phyloP scores from a whole-genome alignment of 2,113 vertebrate genomes.

The Phainopepla nitens region DNA sequence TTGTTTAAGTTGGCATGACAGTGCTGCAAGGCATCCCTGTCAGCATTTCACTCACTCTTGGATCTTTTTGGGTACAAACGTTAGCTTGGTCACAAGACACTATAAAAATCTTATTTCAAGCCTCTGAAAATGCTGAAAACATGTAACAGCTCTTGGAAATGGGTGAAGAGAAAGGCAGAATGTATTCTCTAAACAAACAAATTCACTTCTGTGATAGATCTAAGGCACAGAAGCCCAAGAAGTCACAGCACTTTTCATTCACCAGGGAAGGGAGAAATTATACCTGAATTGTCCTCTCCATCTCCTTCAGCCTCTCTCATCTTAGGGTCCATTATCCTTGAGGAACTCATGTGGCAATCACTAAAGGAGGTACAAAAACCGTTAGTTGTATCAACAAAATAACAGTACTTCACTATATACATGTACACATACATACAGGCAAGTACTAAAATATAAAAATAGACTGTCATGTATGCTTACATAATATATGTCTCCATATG shows the following conservation, averaged over 20 bases:
- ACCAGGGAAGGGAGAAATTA: background rate
- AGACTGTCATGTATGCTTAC: background rate
- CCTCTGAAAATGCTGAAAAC: background rate
- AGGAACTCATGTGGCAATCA: conserved; percentile 61
- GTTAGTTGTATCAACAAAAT: background rate
- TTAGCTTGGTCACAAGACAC: background rate
- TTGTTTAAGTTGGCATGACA: background rate
- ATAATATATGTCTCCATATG: background rate
- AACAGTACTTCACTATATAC: background rate
- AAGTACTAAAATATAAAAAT: background rate
- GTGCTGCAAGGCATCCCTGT: fast-evolving
- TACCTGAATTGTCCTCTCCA: conserved; percentile 83
- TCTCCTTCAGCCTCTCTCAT: conserved; percentile 77
- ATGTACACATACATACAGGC: background rate
- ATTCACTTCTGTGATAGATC: background rate
- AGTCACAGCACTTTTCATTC: background rate
- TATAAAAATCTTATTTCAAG: background rate
- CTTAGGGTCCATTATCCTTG: conserved; percentile 78
- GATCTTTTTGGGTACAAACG: background rate
- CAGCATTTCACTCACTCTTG: background rate
- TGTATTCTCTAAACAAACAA: background rate
- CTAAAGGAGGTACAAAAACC: conserved; percentile 39
- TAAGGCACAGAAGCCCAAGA: background rate
- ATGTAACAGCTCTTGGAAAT: background rate
- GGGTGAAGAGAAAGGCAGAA: background rate